Evolutionary conservation across 2,888 invertebrate genomes (phyloP).

Genomic region (Meloe dianella): DNA sequence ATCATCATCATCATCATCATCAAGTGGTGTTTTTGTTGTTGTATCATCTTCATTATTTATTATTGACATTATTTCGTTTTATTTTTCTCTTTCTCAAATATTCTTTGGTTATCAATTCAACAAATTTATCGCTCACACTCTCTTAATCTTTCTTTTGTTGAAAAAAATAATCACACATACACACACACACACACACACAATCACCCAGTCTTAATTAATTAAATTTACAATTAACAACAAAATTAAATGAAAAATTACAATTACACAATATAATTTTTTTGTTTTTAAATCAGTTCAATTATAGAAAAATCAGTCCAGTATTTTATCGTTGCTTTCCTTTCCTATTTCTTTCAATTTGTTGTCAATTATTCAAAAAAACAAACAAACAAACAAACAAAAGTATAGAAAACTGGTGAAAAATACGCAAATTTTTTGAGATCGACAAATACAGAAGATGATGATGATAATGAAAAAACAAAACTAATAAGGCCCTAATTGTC

Average conservation of each 20-base stretch:
- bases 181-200: not conserved
- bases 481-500: not conserved
- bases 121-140: no score
- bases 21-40: not conserved
- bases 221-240: not conserved
- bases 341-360: not conserved
- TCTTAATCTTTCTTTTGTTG: not conserved
- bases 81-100: not conserved
- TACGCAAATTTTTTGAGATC: not conserved
- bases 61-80: not conserved
- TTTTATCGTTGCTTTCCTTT: not conserved
- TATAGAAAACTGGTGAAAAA: not conserved
- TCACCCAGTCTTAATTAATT: not conserved
- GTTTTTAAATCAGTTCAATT: not conserved
- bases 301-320: constrained; percentile 7
- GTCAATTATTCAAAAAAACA: not conserved
- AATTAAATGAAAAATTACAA: not conserved
- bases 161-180: not conserved
- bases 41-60: not conserved
- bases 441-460: not conserved
- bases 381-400: not conserved
- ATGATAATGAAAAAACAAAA: not conserved
- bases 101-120: constrained; percentile 7
- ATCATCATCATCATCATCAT: not conserved
- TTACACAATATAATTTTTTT: not conserved